phyloP scores from a whole-genome alignment of 2,888 invertebrate genomes.

The Platerodrilus igneus region DNA sequence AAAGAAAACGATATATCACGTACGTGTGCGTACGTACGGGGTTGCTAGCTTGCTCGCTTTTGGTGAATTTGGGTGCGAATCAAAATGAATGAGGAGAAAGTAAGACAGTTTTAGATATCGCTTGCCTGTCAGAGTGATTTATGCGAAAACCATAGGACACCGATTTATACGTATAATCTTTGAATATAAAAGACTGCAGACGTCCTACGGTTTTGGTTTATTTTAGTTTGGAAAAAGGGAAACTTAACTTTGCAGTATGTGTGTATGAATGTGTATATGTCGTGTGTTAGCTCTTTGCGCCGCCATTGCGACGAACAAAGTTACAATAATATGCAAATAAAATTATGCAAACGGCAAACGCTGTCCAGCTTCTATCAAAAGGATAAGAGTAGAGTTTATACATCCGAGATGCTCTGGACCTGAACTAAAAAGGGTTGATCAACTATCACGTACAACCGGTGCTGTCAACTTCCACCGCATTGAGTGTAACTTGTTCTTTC shows the following conservation, averaged over 20 bases:
- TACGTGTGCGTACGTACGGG: no score
- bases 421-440: no score
- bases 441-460: no score
- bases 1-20: constrained; percentile 24
- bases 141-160: constrained; percentile 43
- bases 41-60: no score
- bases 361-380: constrained; percentile 18
- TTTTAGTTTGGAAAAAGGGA: constrained; percentile 22
- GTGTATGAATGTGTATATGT: no score
- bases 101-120: constrained; percentile 41
- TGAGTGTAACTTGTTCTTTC: no score
- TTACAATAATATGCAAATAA: constrained; percentile 26
- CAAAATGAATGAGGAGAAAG: constrained; percentile 33
- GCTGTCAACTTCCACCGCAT: no score
- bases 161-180: constrained; percentile 30
- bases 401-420: background rate
- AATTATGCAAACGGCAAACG: constrained; percentile 25
- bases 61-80: no score
- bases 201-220: constrained; percentile 24
- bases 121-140: constrained; percentile 47
- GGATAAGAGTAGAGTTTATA: constrained; percentile 16
- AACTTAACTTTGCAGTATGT: constrained; percentile 13
- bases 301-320: constrained; percentile 22
- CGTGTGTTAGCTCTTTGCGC: no score
- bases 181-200: constrained; percentile 31